Base-by-base conservation (phyloP, 2,113 vertebrate genomes). In the Grallaria varia region DNA sequence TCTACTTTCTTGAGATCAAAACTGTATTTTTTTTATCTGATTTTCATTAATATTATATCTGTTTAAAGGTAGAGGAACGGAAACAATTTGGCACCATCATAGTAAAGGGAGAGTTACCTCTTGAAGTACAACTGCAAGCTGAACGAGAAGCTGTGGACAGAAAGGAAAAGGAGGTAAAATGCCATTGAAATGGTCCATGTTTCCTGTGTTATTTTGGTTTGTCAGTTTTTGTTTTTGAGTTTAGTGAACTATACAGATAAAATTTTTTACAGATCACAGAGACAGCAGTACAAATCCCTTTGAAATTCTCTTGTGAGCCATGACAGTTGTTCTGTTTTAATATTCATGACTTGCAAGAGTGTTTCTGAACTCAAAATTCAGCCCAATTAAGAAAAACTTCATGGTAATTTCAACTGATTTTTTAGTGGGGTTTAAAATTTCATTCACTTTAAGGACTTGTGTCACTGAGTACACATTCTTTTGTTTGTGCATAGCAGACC, bases 81-180 rank as follows among this genome's bases (percentile, higher is more conserved):
- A 99, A 98, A 89, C 98, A 98, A 74, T 97, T 98, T 98, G 98
- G 97, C 93, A 95, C 98, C 56, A 50, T 98, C 94, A 96, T 98
- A 74, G 95, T 97, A 44, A 97, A 98, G 37, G 97, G 87, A 91
- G 98, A 99, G 56, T 95, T 98, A 85, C 98, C 98, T 30, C 97
- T 99, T 91, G 99, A 99, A 97, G 97, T 98, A 81, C 99, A 99
- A 50, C 91, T 99, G 50, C 99, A 99, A 93, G 99, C 98, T 5
- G 99, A 99, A 94, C 98, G 99, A 97, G 99, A 99, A 91, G 99
- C 99, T 90, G 98, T 99, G 97, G 99, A 99, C 97, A 98, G 99
- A 96, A 99, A 99, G 91, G 99, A 99, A 96, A 99, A 99, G 78
- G 99, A 99, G 99, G 99, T 99, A 98, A 95, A 94, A 63, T 69